Evolutionary conservation across 2,888 invertebrate species (phyloP).

Genomic region (Dicranocentrus wangi): DNA sequence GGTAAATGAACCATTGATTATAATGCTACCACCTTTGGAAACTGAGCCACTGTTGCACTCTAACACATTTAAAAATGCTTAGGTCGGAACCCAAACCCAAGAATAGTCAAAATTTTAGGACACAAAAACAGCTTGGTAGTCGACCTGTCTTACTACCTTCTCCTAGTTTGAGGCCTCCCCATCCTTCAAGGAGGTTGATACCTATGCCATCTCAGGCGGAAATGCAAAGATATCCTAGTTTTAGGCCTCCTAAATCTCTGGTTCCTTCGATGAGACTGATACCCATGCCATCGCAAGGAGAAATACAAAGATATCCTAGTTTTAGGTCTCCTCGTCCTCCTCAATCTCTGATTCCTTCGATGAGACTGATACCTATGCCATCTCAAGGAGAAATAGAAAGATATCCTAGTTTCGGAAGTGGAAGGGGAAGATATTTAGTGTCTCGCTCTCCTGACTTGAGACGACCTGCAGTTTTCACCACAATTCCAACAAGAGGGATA

Average conservation of each 20-base stretch:
- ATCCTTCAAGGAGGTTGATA: background rate
- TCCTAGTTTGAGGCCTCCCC: constrained; percentile 6
- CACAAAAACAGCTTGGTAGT: no score
- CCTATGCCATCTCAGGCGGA: background rate
- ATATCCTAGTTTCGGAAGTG: background rate
- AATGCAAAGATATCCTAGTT: no score
- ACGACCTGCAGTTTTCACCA: background rate
- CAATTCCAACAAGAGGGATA: constrained; percentile 12
- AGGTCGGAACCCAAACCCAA: no score
- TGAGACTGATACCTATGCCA: constrained; percentile 56
- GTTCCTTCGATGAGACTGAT: constrained; percentile 35
- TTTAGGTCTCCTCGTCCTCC: constrained; percentile 22
- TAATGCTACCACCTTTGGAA: no score
- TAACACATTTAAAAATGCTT: no score
- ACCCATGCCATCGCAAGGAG: constrained; percentile 45
- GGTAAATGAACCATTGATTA: no score
- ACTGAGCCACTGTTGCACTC: no score
- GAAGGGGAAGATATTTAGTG: constrained; percentile 9
- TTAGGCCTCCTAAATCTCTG: constrained; percentile 5
- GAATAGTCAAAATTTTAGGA: no score
- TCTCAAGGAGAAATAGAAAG: constrained; percentile 25
- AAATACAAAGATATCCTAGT: no score
- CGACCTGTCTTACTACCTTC: background rate
- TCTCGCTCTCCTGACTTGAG: background rate
- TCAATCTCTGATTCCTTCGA: background rate